These are phyloP conservation scores for Cairina moschata DNA, from an alignment of 2,113 vertebrate genomes.

Conservation along the genomic window DNA sequence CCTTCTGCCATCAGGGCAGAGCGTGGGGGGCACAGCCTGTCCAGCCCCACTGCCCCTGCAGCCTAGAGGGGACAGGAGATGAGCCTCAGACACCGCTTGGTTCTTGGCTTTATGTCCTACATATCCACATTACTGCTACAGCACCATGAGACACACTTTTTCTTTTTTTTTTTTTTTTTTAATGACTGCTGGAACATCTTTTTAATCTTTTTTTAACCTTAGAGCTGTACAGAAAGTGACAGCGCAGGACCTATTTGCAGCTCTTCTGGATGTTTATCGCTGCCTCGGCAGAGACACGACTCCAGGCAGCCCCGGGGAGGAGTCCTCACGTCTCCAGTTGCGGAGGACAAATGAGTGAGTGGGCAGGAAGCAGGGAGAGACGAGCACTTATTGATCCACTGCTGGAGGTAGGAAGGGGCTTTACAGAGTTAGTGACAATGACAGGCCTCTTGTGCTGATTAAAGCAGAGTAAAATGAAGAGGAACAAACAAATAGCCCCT, in stretches of 20 bases:
- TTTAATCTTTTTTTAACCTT: neutral
- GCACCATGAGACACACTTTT: neutral
- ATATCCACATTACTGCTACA: neutral
- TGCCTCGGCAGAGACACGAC: neutral
- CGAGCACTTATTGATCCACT: neutral
- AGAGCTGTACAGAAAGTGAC: slow-evolving; percentile 16
- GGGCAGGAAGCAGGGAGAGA: neutral
- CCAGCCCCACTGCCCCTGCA: neutral
- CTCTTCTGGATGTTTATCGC: neutral
- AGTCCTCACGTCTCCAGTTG: slow-evolving; percentile 28
- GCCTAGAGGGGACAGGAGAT: neutral
- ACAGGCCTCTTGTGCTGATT: neutral
- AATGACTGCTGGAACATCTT: slow-evolving; percentile 6
- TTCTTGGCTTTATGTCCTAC: neutral
- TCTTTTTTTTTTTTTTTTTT: neutral
- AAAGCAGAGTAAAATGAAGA: neutral
- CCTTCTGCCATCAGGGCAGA: neutral
- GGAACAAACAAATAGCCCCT: slow-evolving; percentile 14
- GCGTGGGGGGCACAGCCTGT: accelerated
- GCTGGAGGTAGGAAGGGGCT: neutral
- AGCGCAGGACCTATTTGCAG: neutral
- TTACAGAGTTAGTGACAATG: neutral
- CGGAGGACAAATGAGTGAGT: neutral
- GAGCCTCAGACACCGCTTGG: neutral
- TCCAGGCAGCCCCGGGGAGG: neutral